These are phyloP conservation scores for Corythornis vintsioides DNA, from an alignment of 2,113 vertebrate genomes.

Conservation along the genomic window DNA sequence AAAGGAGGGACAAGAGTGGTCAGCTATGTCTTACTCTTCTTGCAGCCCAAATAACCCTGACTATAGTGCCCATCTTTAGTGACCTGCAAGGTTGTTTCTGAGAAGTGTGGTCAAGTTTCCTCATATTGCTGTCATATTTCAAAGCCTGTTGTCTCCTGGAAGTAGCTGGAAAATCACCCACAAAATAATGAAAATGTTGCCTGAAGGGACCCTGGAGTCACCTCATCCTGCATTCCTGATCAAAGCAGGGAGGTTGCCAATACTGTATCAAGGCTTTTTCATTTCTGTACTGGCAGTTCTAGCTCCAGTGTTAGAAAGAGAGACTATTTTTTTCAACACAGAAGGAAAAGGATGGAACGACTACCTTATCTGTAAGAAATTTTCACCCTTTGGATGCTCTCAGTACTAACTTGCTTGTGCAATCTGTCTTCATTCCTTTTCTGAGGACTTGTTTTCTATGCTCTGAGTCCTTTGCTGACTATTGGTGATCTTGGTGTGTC, in stretches of 20 bases:
- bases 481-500: background rate
- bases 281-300: background rate
- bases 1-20: background rate
- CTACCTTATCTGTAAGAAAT: background rate
- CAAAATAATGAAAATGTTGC: background rate
- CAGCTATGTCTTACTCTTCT: background rate
- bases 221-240: background rate
- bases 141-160: background rate
- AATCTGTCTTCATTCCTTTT: background rate
- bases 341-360: background rate
- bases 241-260: background rate
- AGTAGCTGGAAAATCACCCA: background rate
- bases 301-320: background rate
- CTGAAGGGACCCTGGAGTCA: background rate
- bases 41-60: background rate
- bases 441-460: background rate
- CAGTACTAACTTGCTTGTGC: background rate
- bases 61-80: background rate
- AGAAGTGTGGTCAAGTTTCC: background rate
- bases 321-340: background rate
- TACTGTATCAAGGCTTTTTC: background rate
- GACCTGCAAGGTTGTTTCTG: background rate
- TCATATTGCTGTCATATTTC: background rate
- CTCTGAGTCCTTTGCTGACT: background rate
- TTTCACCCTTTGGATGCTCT: background rate